Conservation (phyloP, 1,140 invertebrate species). For the Pollicipes pollicipes region DNA sequence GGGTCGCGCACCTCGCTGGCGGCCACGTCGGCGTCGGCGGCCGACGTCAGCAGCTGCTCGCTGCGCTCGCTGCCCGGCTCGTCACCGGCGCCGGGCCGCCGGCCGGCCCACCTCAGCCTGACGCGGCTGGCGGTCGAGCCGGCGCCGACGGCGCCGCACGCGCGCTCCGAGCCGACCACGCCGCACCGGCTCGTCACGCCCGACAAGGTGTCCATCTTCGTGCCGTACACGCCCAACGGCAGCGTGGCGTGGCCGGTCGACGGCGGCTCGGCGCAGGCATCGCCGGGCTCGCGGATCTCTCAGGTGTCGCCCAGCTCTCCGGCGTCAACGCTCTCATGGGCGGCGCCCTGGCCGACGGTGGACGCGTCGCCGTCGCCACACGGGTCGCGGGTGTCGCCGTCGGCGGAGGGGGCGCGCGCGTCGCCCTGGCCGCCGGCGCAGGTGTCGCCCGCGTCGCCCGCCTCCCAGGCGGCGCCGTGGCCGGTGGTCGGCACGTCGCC, state of each 20-base stretch:
- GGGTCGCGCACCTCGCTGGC: not conserved
- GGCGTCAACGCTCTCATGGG: too few species aligned
- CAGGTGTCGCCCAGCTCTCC: not conserved
- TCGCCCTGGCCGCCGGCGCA: not conserved
- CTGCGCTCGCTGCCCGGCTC: not conserved
- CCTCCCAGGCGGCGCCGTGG: not conserved
- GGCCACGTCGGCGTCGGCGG: not conserved
- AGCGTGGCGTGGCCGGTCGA: not conserved
- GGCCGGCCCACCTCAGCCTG: not conserved
- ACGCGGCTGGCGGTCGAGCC: not conserved
- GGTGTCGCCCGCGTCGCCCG: not conserved
- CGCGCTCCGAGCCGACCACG: not conserved
- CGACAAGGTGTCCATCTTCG: conserved; percentile 1
- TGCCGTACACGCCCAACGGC: not conserved
- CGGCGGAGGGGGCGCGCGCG: not conserved
- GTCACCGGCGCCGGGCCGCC: not conserved
- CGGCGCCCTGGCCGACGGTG: too few species aligned
- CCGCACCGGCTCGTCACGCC: too few species aligned
- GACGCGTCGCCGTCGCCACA: not conserved
- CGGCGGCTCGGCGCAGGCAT: too few species aligned
- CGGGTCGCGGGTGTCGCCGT: not conserved
- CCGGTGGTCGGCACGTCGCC: not conserved
- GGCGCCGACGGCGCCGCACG: not conserved
- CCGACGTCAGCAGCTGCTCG: not conserved
- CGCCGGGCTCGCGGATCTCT: too few species aligned